phyloP scores from a whole-genome alignment of 2,888 invertebrate species.

The Pseudococcus jackbeardsleyi region DNA sequence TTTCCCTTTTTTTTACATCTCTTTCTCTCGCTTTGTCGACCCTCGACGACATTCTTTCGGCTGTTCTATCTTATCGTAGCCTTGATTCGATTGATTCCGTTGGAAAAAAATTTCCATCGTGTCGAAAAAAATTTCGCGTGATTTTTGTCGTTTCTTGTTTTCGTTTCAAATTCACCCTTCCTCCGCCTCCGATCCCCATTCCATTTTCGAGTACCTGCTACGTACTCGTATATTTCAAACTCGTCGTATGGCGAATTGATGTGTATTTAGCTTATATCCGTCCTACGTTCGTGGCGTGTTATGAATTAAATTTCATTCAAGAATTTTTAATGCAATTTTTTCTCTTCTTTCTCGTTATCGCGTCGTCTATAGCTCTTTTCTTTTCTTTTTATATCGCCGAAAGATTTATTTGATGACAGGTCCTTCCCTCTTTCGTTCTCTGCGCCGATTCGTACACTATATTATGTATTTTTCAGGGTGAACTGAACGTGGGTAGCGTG shows the following conservation, averaged over 20 bases:
- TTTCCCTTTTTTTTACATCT: constrained; percentile 12
- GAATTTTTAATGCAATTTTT: constrained; percentile 20
- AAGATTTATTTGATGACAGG: constrained; percentile 4
- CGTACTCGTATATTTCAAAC: background rate
- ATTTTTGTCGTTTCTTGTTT: constrained; percentile 36
- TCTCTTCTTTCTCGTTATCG: background rate
- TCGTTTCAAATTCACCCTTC: background rate
- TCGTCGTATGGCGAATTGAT: background rate
- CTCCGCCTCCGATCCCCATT: background rate
- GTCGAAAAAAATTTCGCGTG: background rate
- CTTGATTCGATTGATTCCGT: constrained; percentile 37
- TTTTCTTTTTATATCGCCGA: background rate
- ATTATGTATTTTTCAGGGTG: constrained; percentile 18
- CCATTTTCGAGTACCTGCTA: background rate
- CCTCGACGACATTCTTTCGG: background rate
- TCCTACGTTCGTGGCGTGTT: background rate
- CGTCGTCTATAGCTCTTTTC: background rate
- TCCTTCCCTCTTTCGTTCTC: background rate
- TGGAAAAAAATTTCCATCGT: background rate
- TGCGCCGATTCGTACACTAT: background rate
- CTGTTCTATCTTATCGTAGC: constrained; percentile 11
- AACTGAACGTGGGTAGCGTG: background rate
- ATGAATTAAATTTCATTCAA: constrained; percentile 36
- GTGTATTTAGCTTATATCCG: background rate
- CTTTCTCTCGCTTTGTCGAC: background rate